Base-by-base conservation (phyloP, 2,888 invertebrate species). In the Hyppa rectilinea region DNA sequence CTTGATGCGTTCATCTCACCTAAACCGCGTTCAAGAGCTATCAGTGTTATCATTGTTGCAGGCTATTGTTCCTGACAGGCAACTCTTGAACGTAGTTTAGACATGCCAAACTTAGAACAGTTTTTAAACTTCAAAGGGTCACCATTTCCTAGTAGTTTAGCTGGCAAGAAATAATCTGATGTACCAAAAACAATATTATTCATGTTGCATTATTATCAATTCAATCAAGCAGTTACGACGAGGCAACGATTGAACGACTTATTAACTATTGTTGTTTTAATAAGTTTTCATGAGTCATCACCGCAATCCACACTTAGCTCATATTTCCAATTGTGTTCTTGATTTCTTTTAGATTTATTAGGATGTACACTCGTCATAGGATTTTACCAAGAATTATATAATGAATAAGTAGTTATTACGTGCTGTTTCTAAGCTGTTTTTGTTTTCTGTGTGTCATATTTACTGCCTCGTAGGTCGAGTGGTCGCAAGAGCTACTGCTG, bases 221-320 rank as follows among this genome's bases (percentile, higher is more conserved):
- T 58, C 47, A 40, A 61, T 67, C 43, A 49, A 40, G 9, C 17
- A 7, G 29, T 53, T 38, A 55, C n/a, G 38, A 43, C 34, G 47
- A 36, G 5, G 17, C 50, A 61, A 47, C 56, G 50, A 74, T 62
- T 62, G 31, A n/a, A 49, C 6, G 45, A 64, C 10, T n/a, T 45
- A 31, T 10, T 34, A 49, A 20, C 63, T 43, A 79, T 79, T 77
- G 74, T 74, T 63, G 47, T 43, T 1, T 31, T 68, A 74, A 79
- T 56, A 63, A 34, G 40, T 63, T 63, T 49, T 56, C 49, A n/a
- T 47, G 36, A 26, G 43, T 72, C 43, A 38, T 23, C 31, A 31
- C 55, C n/a, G 12, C 63, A 79, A 73, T 58, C n/a, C 26, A 45
- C 60, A 56, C 7, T 67, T 40, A 59, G 20, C 34, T 45, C 26